Base-by-base conservation (phyloP, 2,797 vertebrate genomes). In the Anguilla anguilla region DNA sequence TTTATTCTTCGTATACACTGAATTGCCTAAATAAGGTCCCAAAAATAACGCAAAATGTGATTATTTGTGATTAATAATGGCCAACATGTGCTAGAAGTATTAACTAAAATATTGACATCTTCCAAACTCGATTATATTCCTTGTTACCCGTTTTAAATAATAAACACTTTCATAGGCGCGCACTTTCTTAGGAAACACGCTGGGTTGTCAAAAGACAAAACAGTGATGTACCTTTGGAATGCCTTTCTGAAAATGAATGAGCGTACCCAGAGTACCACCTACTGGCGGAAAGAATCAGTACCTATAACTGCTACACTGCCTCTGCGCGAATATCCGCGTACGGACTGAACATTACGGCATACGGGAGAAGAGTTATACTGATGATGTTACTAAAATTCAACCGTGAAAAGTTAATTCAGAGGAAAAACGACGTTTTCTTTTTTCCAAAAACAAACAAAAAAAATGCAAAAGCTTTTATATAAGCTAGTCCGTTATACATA, bases 181-280 rank as follows among this genome's bases (percentile, higher is more conserved):
- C 53, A 4, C 51, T 55, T 55, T 31, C 51, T 57, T 53, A 84
- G 7, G 15, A 55, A 55, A 57, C 13, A 31, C n/a, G n/a, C 53
- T 28, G 28, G 15, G 4, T 59, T 84, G 10, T 17, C 83, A 28
- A 55, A 28, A 51, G 51, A 83, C 46, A 6, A 11, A 17, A 82
- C 46, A 51, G 49, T 83, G 55, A 51, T 10, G 81, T 22, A 57
- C 28, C 11, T 84, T 51, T 55, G 83, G 53, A 59, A n/a, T 84
- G 51, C n/a, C 28, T 84, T 57, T 84, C 53, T 19, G 53, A 28
- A 57, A 31, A 59, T 57, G 5, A 59, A 87, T 86, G 35, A 59
- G 86, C 91, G 88, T 89, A 85, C 28, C 87, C 85, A 87, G 51
- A 92, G 89, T 90, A 90, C 88, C 91, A 90, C 85, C 89, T 88